A percentile compares a stretch with the other conserved stretches of the same genome.
Conservation (phyloP, 1,140 invertebrate genomes). For the Dreissena polymorpha region DNA sequence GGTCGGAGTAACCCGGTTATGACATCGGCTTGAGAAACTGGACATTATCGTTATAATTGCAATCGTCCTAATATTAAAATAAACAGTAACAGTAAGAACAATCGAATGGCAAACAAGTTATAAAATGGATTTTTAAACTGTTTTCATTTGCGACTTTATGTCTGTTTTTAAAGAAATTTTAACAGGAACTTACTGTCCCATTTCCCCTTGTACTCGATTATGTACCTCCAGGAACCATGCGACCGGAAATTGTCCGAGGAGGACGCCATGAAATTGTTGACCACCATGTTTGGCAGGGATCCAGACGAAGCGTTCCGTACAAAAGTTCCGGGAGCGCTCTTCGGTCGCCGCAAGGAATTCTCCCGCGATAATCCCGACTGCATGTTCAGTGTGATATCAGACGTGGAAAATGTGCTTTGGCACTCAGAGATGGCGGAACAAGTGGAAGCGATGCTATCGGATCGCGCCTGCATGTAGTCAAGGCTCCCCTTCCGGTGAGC, state of each 20-base stretch:
- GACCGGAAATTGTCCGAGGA: constrained; percentile 73
- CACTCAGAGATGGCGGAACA: constrained; percentile 48
- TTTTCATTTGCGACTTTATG: too few species aligned
- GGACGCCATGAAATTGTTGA: constrained; percentile 73
- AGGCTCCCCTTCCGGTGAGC: background rate
- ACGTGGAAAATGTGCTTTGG: constrained; percentile 60
- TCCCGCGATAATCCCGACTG: constrained; percentile 35
- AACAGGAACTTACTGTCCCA: constrained; percentile 70
- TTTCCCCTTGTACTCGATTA: constrained; percentile 65
- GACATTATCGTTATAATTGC: too few species aligned
- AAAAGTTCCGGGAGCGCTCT: constrained; percentile 58
- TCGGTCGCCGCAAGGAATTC: constrained; percentile 53
- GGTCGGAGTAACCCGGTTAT: too few species aligned
- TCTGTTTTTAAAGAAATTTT: too few species aligned
- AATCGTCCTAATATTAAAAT: too few species aligned
- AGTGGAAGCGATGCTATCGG: constrained; percentile 34
- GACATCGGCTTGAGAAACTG: too few species aligned
- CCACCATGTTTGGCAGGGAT: constrained; percentile 69
- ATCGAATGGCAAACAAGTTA: too few species aligned
- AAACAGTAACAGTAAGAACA: too few species aligned
- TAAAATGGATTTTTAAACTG: too few species aligned
- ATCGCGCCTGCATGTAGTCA: constrained; percentile 23
- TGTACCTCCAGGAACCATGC: constrained; percentile 68
- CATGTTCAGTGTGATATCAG: constrained; percentile 64
- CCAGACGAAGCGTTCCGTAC: constrained; percentile 54